These are phyloP conservation scores for Dermatemys mawii DNA, from an alignment of 2,113 vertebrate species.

Conservation along the genomic window DNA sequence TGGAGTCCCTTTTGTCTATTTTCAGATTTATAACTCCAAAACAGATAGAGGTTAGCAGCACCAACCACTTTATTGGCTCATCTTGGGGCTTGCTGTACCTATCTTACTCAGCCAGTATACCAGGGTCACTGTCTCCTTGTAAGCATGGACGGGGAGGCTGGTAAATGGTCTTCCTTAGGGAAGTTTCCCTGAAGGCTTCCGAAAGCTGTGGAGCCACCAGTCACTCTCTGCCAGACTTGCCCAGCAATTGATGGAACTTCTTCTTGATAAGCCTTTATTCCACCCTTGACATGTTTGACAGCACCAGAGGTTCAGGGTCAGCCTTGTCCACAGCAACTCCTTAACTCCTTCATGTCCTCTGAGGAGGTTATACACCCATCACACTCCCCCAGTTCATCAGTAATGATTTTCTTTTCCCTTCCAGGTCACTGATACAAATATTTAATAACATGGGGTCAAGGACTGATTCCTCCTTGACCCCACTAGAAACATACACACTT, in stretches of 20 bases:
- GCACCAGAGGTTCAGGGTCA: no score
- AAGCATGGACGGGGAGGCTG: neutral
- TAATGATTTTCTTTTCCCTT: neutral
- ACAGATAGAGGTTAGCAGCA: no score
- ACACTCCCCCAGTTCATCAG: neutral
- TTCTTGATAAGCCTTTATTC: neutral
- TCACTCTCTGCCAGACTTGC: no score
- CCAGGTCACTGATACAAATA: neutral
- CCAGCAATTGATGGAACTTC: neutral
- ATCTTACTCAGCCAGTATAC: no score
- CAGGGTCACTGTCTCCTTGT: neutral
- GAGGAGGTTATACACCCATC: neutral
- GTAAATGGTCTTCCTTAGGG: neutral
- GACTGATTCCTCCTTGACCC: neutral
- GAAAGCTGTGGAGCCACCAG: neutral
- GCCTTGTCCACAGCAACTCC: no score
- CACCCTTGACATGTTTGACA: neutral
- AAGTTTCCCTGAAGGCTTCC: neutral
- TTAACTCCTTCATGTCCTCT: no score
- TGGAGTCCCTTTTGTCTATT: no score
- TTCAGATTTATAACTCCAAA: no score
- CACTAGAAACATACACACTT: neutral
- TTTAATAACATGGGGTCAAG: neutral
- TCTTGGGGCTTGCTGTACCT: no score
- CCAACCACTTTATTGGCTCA: neutral